phyloP scores from a whole-genome alignment of 2,113 vertebrate genomes.

The Stegostoma tigrinum region DNA sequence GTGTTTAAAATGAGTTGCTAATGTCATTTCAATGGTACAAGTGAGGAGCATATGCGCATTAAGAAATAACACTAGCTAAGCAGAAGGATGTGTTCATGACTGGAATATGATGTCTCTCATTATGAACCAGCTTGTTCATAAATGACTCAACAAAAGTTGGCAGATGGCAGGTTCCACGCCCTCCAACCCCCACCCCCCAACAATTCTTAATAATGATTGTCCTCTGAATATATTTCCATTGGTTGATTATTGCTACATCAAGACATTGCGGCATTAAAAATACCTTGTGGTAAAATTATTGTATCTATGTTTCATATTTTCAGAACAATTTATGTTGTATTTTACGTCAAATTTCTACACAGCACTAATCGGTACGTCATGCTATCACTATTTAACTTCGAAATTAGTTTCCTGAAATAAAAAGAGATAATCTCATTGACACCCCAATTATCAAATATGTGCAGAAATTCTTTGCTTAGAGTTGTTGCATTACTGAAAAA shows the following conservation, averaged over 20 bases:
- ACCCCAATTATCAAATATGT: not conserved
- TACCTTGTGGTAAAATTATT: not conserved
- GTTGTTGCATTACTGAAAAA: not conserved
- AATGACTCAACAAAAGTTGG: slow-evolving; percentile 57
- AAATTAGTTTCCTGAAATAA: not conserved
- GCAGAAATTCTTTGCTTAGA: not conserved
- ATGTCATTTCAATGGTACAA: slow-evolving; percentile 13
- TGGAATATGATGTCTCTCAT: slow-evolving; percentile 63
- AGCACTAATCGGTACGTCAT: not conserved
- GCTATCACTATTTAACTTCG: not conserved
- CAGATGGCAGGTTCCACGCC: slow-evolving; percentile 67
- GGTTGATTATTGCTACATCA: not conserved
- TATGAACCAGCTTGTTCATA: slow-evolving; percentile 54
- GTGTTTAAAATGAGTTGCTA: not conserved
- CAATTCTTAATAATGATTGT: slow-evolving; percentile 25
- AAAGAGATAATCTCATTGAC: not conserved
- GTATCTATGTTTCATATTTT: not conserved
- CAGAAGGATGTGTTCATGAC: slow-evolving; percentile 59
- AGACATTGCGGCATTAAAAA: not conserved
- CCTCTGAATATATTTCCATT: not conserved
- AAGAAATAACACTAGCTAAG: slow-evolving; percentile 53
- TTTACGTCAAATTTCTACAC: not conserved
- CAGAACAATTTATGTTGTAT: not conserved
- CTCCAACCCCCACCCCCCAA: slow-evolving; percentile 35
- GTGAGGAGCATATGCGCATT: slow-evolving; percentile 20